Evolutionary conservation across 2,113 vertebrate genomes (phyloP).

Genomic region (Dipodomys stephensi): DNA sequence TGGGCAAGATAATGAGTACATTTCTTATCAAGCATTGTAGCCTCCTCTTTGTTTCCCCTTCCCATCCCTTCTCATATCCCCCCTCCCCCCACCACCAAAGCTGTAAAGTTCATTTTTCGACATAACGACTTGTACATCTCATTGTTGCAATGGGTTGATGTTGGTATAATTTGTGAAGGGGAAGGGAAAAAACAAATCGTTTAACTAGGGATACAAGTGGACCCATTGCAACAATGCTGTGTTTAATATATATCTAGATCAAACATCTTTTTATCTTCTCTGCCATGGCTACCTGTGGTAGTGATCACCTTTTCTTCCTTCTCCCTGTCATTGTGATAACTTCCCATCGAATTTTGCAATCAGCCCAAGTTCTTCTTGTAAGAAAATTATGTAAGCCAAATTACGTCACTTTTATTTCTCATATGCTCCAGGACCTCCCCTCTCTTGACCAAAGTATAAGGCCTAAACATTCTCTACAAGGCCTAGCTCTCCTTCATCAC

Average conservation of each 20-base stretch:
- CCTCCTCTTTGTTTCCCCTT: too few relatives aligned
- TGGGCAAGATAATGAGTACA: too few relatives aligned
- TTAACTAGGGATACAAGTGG: too few relatives aligned
- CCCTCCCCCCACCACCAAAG: too few relatives aligned
- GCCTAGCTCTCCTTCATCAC: neutral
- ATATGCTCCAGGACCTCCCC: rapidly evolving
- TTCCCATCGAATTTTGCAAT: neutral
- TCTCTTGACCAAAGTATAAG: neutral
- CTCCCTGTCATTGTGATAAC: neutral
- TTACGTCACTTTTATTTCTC: neutral
- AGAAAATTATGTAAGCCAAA: neutral
- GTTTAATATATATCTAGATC: neutral
- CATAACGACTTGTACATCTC: too few relatives aligned
- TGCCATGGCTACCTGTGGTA: neutral
- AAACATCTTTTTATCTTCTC: neutral
- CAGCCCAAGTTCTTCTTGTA: neutral
- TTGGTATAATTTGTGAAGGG: too few relatives aligned
- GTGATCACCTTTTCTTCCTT: neutral
- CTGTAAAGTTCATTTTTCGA: too few relatives aligned
- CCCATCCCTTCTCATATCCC: too few relatives aligned
- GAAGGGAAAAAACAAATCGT: too few relatives aligned
- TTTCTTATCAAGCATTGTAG: too few relatives aligned
- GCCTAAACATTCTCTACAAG: neutral
- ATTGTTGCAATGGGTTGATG: too few relatives aligned
- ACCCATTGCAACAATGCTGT: neutral